Base-by-base conservation (phyloP, 2,888 invertebrate species). In the Lissocephala sabroskyi region DNA sequence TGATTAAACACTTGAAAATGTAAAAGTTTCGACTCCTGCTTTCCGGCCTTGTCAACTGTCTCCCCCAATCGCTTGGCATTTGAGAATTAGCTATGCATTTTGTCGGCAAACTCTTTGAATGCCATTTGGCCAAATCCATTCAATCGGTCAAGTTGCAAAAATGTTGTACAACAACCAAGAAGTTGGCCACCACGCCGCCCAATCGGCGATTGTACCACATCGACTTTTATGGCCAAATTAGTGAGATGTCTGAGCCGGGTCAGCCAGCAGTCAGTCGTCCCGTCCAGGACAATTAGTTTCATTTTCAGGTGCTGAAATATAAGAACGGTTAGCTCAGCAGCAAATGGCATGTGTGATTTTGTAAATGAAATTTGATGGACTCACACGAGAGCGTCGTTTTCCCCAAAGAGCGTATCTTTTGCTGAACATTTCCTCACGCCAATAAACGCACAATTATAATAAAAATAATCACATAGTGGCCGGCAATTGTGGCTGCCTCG, bases 371-470 rank as follows among this genome's bases (percentile, higher is more conserved):
- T 74, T 56, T 60, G 41, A 63, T 52, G 51, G 45, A 74, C 61
- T 61, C 50, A 45, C 41, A 23, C 17, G 11, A 6, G 9, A 28
- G 30, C 6, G 26, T 41, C 49, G 23, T 28, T 45, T 45, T 56
- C 56, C 58, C 58, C 45, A 52, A 10, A 53, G 52, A 18, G 45
- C 28, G n/a, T 7, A 11, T n/a, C 7, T 17, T 49, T 30, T 30
- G 4, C 2, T 11, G n/a, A 47, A 58, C 77, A 79, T 75, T 73
- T 59, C 64, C 68, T 70, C 79, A 79, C 79, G 79, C 73, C 75
- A 71, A 67, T 81, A 75, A 79, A 65, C 65, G 64, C 61, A 71
- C 79, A 80, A 81, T 82, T 81, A 80, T 79, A 78, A 80, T 80
- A 79, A 78, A 82, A 79, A 79, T 81, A 81, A 81, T 82, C 80